Base-by-base conservation (phyloP, 2,113 vertebrate genomes). In the Rhea pennata region DNA sequence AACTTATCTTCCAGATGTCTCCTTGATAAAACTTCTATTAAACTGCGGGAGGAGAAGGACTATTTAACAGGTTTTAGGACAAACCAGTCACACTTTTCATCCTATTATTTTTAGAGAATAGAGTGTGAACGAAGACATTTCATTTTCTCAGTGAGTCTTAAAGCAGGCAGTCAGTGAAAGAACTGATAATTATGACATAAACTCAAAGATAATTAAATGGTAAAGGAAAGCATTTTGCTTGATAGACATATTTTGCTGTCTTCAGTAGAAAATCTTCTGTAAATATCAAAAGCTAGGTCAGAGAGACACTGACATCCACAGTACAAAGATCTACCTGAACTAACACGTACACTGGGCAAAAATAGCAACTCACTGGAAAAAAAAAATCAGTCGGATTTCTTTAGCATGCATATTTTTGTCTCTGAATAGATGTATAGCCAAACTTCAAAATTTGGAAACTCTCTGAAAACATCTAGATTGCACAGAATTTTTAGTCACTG, bases 171-270 rank as follows among this genome's bases (percentile, higher is more conserved):
- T 76, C 81, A 87, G 33, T 70, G 48, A 36, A 90, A 71, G n/a
- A 90, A 59, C 3, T 94, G 87, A 90, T 56, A 56, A 88, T 61
- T 44, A 73, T 1, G 2, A 84, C 29, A 87, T 16, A 70, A 79
- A 94, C 79, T 88, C 62, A 72, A 78, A 75, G 66, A 51, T 66
- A 78, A 92, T 93, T 92, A 94, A 93, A 91, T 5, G 8, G 5
- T 70, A 73, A 94, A 67, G 26, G 40, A 73, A 39, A 94, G 6
- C 9, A 48, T 58, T 92, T 87, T 53, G 5, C 10, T 79, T 65
- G 33, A 78, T 51, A 82, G 39, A 44, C 8, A 12, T 44, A 20
- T 51, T 91, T 86, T 2, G 3, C 70, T 91, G 70, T 50, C 77
- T 82, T 61, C 66, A 84, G 66, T 81, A 92, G 48, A 92, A 90